Evolutionary conservation across 2,797 vertebrate species (phyloP), one percentile per base, ranked within the genome.

Genomic region (Oryzias dopingdopingensis): DNA sequence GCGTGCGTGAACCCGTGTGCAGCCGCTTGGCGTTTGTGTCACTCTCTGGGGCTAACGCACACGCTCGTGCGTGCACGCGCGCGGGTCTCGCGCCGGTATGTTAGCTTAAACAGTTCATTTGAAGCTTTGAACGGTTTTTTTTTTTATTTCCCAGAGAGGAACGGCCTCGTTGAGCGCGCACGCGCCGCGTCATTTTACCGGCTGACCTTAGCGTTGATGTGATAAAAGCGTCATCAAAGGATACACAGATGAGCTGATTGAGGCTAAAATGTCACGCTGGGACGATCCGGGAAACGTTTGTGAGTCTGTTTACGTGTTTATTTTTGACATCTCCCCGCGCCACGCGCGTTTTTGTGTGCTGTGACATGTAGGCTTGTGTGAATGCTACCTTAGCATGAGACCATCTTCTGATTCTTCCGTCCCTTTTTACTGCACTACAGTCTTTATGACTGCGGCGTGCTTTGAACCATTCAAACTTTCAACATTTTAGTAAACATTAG

Each of bases 151-250:
- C 29, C 3, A 12, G 8, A 52, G 58, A n/a, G 41, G 8, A 0
- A 20, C 40, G 2, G 50, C 43, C 45, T 22, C 47, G 54, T 5
- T 45, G 40, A 37, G 22, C 23, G 18, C 42, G 51, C 32, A 16
- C 47, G 42, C 37, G 40, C 49, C 14, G 50, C 5, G 22, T 54
- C 41, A 40, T 65, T 70, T 63, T 67, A 52, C 66, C 56, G 46
- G 57, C 67, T 87, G 86, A 87, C 83, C 85, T 85, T 73, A 80
- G 76, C 63, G 6, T 66, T 20, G 50, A 82, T 83, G 83, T 80
- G 70, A 77, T 85, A 75, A 41, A 3, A 24, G 32, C 18, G 78
- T 56, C 59, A 76, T 82, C 77, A 60, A 18, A 58, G 65, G 65
- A 54, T 69, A 47, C 14, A 40, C 43, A 42, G 50, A 32, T 54